Evolutionary conservation across 2,113 vertebrate genomes (phyloP).

Genomic region (Neogale vison): DNA sequence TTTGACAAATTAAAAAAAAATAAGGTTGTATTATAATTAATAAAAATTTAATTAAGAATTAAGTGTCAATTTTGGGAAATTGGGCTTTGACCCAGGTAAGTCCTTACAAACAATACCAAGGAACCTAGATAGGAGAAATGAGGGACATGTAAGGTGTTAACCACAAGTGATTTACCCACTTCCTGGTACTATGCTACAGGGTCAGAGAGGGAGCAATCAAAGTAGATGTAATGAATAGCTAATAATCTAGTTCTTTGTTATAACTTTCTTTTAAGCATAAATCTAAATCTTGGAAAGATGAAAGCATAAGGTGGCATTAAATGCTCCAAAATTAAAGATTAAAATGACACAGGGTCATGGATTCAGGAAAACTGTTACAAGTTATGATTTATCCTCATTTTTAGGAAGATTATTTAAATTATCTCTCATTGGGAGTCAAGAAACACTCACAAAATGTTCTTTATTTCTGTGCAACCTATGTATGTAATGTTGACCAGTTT

Average conservation of each 20-base stretch:
- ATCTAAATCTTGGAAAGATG: not conserved
- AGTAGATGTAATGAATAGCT: not conserved
- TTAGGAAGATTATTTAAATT: not conserved
- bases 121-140: not conserved
- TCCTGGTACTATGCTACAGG: not conserved
- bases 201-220: not conserved
- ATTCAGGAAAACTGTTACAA: not conserved
- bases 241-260: not conserved
- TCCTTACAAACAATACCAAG: not conserved
- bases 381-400: not conserved
- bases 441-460: not conserved
- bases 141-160: not conserved
- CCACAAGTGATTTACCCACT: not conserved
- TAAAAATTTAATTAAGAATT: not conserved
- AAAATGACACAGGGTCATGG: not conserved
- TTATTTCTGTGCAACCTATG: not conserved
- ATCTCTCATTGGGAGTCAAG: not conserved
- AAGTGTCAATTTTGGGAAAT: not conserved
- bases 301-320: not conserved
- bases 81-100: not conserved
- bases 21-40: not conserved
- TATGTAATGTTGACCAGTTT: not conserved
- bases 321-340: not conserved
- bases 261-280: not conserved
- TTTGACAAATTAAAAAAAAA: not conserved